Base-by-base conservation (phyloP, 2,888 invertebrate species). In the Cephus rjabovi region DNA sequence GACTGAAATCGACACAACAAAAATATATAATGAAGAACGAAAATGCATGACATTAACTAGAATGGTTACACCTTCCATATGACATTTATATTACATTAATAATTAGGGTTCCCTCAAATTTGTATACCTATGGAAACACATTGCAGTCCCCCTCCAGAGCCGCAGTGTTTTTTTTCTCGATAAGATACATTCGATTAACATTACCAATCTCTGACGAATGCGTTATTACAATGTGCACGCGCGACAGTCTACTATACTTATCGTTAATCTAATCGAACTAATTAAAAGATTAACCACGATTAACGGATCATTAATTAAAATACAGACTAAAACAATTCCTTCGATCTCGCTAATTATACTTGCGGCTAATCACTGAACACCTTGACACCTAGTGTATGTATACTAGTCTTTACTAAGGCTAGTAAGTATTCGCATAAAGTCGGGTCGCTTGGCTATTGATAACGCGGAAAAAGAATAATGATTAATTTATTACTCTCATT, bases 361-460 rank as follows among this genome's bases (percentile, higher is more conserved):
- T 77, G 70, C n/a, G 34, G 69, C 9, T 76, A 37, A 40, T n/a
- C 73, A 75, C 77, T 87, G 86, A 88, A 88, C 86, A 87, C 87
- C 84, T 85, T 87, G 83, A 84, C 84, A 87, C 85, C 85, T 86
- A 85, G 82, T 83, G 81, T 83, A 87, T 77, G 85, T 87, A 86
- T 87, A 87, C 86, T 87, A 86, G 85, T 87, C 85, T 83, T 85
- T 76, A 69, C 85, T 87, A 88, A 86, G 87, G 87, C 84, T 87
- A 87, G 86, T 89, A 88, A 88, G 88, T 88, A 87, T 85, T 87
- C 83, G 82, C 83, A 82, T 31, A 71, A 34, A 71, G 71, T 31
- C 56, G 23, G 56, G 56, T 56, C 56, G 56, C 3, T 56, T 56
- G 56, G 75, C 74, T 69, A 56, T 70, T 75, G 69, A 77, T 75